Evolutionary conservation across 2,888 invertebrate genomes (phyloP).

Genomic region (Calameuta filiformis): DNA sequence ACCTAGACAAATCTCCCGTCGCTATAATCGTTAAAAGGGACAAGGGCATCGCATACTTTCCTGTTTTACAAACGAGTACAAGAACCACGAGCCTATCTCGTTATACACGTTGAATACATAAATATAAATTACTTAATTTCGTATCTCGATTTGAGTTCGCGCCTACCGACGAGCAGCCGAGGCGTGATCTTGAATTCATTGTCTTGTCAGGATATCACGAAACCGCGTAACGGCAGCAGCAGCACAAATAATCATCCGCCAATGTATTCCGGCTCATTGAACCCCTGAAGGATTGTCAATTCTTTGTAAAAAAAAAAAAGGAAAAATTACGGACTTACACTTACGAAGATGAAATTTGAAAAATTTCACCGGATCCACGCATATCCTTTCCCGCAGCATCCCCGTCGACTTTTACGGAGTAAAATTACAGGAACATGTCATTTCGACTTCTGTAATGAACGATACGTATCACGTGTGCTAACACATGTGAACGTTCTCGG

Average conservation of each 20-base stretch:
- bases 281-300: background rate
- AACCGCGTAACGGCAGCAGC: constrained; percentile 25
- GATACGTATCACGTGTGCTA: constrained; percentile 37
- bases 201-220: constrained; percentile 42
- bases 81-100: constrained; percentile 35
- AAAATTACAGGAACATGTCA: constrained; percentile 19
- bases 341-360: too few relatives aligned
- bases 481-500: constrained; percentile 36
- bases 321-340: background rate
- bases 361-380: background rate
- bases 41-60: constrained; percentile 1
- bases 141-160: constrained; percentile 46
- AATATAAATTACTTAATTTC: constrained; percentile 57
- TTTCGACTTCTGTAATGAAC: constrained; percentile 19
- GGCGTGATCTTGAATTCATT: constrained; percentile 58
- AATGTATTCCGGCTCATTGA: background rate
- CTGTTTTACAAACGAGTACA: constrained; percentile 6
- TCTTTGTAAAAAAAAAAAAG: background rate
- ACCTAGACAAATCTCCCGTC: background rate
- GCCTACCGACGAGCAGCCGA: constrained; percentile 39
- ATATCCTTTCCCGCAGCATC: background rate
- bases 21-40: background rate
- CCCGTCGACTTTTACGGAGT: constrained; percentile 3
- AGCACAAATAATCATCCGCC: background rate
- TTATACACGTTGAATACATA: constrained; percentile 52